phyloP scores from a whole-genome alignment of 2,888 invertebrate genomes.

The Agapostemon virescens region DNA sequence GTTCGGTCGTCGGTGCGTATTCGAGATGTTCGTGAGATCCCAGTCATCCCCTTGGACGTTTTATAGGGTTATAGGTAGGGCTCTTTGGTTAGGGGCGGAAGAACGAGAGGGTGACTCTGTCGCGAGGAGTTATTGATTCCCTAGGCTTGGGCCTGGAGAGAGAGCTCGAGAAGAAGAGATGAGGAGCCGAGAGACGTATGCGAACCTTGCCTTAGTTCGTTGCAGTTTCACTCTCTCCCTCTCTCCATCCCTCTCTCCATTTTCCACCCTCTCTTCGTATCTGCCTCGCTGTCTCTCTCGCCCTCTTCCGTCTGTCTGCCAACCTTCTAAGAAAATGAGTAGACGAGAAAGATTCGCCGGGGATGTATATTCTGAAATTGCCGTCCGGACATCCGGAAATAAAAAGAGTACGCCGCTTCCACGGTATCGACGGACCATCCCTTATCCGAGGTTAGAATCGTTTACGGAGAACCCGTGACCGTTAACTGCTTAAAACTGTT shows the following conservation, averaged over 20 bases:
- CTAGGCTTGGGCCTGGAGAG: slow-evolving; percentile 67
- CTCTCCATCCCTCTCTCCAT: neutral
- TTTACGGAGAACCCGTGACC: neutral
- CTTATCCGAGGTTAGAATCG: neutral
- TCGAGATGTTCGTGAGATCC: slow-evolving; percentile 36
- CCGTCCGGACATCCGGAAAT: neutral
- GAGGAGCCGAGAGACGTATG: slow-evolving; percentile 49
- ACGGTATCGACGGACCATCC: neutral
- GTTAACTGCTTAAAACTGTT: no score
- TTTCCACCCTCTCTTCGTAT: slow-evolving; percentile 18
- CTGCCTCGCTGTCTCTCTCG: neutral
- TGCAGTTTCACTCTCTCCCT: slow-evolving; percentile 46
- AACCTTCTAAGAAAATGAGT: slow-evolving; percentile 12
- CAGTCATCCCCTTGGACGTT: slow-evolving; percentile 58
- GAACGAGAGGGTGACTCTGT: slow-evolving; percentile 72
- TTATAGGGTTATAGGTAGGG: slow-evolving; percentile 66
- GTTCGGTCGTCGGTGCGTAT: slow-evolving; percentile 19
- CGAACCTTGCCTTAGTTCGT: slow-evolving; percentile 57
- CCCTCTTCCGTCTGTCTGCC: neutral
- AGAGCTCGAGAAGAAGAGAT: slow-evolving; percentile 62
- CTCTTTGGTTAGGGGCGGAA: slow-evolving; percentile 70
- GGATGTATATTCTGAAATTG: slow-evolving; percentile 18
- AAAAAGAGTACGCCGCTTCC: neutral
- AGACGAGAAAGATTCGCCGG: neutral
- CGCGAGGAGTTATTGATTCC: slow-evolving; percentile 80